Base-by-base conservation (phyloP, 2,113 vertebrate species). In the Amia ocellicauda region DNA sequence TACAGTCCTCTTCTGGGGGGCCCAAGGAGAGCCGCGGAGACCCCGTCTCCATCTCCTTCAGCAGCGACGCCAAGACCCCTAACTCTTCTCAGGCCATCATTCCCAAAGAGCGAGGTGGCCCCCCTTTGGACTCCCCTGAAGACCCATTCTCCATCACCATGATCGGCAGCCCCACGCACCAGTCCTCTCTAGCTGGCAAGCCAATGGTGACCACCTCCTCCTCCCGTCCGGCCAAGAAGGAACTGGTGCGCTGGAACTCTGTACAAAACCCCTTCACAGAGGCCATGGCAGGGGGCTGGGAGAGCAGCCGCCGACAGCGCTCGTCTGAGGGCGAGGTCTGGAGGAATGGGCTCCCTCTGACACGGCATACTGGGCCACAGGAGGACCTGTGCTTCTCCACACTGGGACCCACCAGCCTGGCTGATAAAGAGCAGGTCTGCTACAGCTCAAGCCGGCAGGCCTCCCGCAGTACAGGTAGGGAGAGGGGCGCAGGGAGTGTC, bases 151-250 rank as follows among this genome's bases (percentile, higher is more conserved):
- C 86, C 0, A 88, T 89, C 77, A 89, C 86, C 0, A 88, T 89
- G 83, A 85, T 90, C 4, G 86, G 89, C 71, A 90, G 89, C 70
- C 89, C 89, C 0, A 90, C 89, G 0, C 89, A 89, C 74, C 88
- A 89, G 53, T 82, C 87, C 0, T 58, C 80, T 0, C 58, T 88
- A 58, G 78, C 81, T 0, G 76, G 27, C 50, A 41, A 40, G 24
- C 41, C 26, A 67, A 3, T 63, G 43, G 45, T 69, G 5, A 4
- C 66, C 0, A 68, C 56, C 66, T 61, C 81, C 50, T 58, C 75
- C n/a, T 71, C 80, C 0, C 27, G 67, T 43, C 4, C 84, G 78
- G 57, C 51, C 72, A 85, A 83, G 67, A 87, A 86, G 66, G 88
- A 89, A 70, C 55, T 70, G 1, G 61, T 67, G 22, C 80, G 79